phyloP scores from a whole-genome alignment of 2,113 vertebrate species.

The Choloepus hoffmanni region DNA sequence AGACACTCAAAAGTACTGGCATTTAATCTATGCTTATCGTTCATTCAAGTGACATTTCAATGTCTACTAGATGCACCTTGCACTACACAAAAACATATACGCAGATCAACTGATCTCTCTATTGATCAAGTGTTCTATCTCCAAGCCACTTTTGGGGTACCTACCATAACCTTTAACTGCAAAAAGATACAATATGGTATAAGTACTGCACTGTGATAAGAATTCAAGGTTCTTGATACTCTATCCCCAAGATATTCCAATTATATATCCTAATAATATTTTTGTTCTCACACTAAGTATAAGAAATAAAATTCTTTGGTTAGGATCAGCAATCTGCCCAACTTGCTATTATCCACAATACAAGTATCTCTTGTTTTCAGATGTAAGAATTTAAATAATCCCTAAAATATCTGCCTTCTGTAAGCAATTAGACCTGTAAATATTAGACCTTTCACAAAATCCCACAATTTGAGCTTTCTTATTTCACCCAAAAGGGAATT shows the following conservation, averaged over 20 bases:
- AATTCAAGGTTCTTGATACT: slow-evolving; percentile 33
- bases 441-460: slow-evolving; percentile 1
- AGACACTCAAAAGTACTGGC: not conserved
- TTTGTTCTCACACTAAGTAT: slow-evolving; percentile 68
- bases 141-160: not conserved
- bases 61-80: not conserved
- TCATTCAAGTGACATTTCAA: slow-evolving; percentile 27
- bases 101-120: no score
- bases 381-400: not conserved
- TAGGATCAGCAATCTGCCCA: slow-evolving; percentile 62
- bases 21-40: not conserved
- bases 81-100: not conserved
- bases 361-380: slow-evolving; percentile 43
- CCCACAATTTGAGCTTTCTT: slow-evolving; percentile 41
- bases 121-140: not conserved
- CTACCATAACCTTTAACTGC: not conserved
- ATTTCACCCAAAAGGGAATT: slow-evolving; percentile 52
- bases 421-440: slow-evolving; percentile 46
- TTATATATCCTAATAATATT: slow-evolving; percentile 55
- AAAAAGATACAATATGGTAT: not conserved
- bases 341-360: slow-evolving; percentile 39
- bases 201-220: not conserved
- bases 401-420: slow-evolving; percentile 43
- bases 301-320: slow-evolving; percentile 66
- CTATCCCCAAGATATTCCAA: slow-evolving; percentile 65